Percentiles rank a stretch among this genome's conserved stretches.
phyloP scores from a whole-genome alignment of 1,140 invertebrate genomes.

The Zaprionus gabonicus region DNA sequence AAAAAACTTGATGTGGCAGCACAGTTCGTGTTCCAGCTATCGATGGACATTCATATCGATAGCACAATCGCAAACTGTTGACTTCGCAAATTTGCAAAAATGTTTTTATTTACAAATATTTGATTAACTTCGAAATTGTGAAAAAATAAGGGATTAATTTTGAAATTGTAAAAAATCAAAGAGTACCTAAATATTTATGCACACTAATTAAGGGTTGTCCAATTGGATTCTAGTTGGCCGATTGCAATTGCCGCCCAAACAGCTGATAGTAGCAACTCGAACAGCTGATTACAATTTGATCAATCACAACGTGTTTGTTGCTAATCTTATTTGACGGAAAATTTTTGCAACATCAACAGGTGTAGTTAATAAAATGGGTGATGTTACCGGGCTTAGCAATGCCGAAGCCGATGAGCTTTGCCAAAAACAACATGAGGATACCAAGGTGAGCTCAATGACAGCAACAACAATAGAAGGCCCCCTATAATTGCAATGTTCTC shows the following conservation, averaged over 20 bases:
- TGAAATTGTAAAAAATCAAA: not conserved
- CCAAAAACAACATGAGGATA: slow-evolving; percentile 86
- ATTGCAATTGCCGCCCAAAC: slow-evolving; percentile 2
- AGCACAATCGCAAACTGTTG: not conserved
- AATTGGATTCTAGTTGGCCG: not conserved
- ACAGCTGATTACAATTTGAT: slow-evolving; percentile 23
- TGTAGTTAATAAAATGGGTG: slow-evolving; percentile 84
- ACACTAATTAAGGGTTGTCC: not conserved
- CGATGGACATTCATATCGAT: slow-evolving; percentile 22
- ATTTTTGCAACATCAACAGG: slow-evolving; percentile 26
- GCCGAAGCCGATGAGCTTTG: slow-evolving; percentile 89
- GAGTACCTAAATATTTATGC: not conserved
- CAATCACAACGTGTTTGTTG: slow-evolving; percentile 25
- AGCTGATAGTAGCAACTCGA: slow-evolving; percentile 13
- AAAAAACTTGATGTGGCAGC: not conserved
- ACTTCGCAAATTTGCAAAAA: not conserved
- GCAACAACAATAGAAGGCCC: not conserved
- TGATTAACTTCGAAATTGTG: not conserved
- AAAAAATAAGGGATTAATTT: not conserved
- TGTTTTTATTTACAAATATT: not conserved
- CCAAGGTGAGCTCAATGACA: slow-evolving; percentile 85
- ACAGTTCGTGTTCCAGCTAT: not conserved
- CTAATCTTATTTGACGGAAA: not conserved
- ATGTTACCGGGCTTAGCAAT: slow-evolving; percentile 87
- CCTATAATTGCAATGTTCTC: not conserved